Evolutionary conservation across 2,113 vertebrate species (phyloP), one percentile per base, ranked within the genome.

Genomic region (Microtus ochrogaster): DNA sequence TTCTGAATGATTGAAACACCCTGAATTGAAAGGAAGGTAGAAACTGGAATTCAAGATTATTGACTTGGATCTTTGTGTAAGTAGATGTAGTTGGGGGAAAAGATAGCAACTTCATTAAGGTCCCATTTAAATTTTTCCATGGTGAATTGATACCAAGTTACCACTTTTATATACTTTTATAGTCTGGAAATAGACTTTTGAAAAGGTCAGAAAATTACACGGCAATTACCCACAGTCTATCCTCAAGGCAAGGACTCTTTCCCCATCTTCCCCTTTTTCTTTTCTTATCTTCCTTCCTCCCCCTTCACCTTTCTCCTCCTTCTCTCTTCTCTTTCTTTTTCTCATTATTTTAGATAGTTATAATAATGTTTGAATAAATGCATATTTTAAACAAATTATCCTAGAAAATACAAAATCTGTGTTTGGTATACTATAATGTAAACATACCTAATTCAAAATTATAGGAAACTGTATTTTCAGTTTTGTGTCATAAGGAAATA

Each of bases 51-150:
- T 91, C 44, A 83, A 95, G 89, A 79, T 97, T 63, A 86, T 16
- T 91, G 79, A 77, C 49, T 47, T 70, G 94, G 39, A 91, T 78
- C 68, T 95, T 92, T 86, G 58, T 89, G 14, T 89, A 30, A 94
- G 63, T 89, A 33, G 72, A 66, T 72, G 17, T 41, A 58, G 52
- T 49, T 30, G 79, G 58, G 36, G 21, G 52, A 91, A 89, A 65
- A 22, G 4, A 41, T 72, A 94, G 72, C 65, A 87, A 87, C 28
- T 89, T 94, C 72, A 55, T 90, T 84, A 84, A 70, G 33, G 5
- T 39, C 72, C 78, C 61, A 22, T 65, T 85, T 95, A 41, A 86
- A 92, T 87, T 28, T 68, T 76, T 72, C 55, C 73, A 22, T 16
- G 66, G 52, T 70, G 36, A 77, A 81, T 96, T 96, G 39, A 16